Conservation (phyloP, 2,797 vertebrate genomes). For the Eidolon dupreanum region DNA sequence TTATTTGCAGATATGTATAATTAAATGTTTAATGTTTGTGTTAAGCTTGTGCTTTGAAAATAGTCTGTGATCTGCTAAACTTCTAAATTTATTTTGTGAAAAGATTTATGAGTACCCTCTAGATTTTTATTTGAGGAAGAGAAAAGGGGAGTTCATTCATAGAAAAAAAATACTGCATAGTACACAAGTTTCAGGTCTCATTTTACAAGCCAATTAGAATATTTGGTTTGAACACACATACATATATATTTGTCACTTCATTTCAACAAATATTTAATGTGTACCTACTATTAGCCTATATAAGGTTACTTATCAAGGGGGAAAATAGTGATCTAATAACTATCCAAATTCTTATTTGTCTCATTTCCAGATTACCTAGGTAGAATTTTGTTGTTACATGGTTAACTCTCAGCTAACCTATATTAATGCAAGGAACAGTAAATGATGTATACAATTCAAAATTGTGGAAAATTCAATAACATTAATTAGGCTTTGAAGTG, state of each 20-base stretch:
- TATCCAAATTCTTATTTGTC: slow-evolving; percentile 25
- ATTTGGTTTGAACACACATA: slow-evolving; percentile 11
- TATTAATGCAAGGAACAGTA: background rate
- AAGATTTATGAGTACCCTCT: background rate
- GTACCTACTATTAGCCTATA: background rate
- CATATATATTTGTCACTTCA: background rate
- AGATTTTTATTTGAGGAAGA: slow-evolving; percentile 50
- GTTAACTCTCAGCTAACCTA: slow-evolving; percentile 5
- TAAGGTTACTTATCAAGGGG: background rate
- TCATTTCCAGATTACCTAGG: background rate
- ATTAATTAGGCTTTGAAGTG: background rate
- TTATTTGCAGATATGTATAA: slow-evolving; percentile 3
- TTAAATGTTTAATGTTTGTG: slow-evolving; percentile 34
- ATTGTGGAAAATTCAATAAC: slow-evolving; percentile 21
- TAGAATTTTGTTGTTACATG: background rate
- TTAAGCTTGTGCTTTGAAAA: slow-evolving; percentile 45
- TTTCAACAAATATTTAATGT: slow-evolving; percentile 45
- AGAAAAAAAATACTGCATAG: slow-evolving; percentile 35
- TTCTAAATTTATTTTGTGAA: slow-evolving; percentile 46
- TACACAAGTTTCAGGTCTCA: background rate
- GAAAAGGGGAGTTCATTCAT: slow-evolving; percentile 27
- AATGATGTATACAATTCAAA: background rate
- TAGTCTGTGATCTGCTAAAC: slow-evolving; percentile 40
- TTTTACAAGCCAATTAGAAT: slow-evolving; percentile 54
- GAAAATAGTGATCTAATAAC: slow-evolving; percentile 15